Percentiles rank a stretch among this genome's conserved stretches.
Evolutionary conservation across 2,888 invertebrate genomes (phyloP).

Genomic region (Diadromus collaris): DNA sequence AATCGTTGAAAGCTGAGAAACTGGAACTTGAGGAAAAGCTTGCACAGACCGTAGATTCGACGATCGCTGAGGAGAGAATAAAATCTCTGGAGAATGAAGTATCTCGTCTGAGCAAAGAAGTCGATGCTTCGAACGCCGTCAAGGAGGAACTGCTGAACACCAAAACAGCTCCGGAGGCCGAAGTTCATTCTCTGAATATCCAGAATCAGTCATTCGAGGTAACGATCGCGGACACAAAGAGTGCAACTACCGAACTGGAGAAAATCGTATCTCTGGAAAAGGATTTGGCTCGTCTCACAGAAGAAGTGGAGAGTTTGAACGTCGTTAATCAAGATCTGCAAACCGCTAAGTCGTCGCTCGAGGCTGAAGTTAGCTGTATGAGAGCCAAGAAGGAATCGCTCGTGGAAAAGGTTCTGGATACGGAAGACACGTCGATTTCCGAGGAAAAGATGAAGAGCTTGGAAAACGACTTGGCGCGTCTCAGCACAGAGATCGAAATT

Average conservation of each 20-base stretch:
- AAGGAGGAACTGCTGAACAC: neutral
- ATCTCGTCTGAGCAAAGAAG: neutral
- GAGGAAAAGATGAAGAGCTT: conserved; percentile 38
- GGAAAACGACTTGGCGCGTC: conserved; percentile 59
- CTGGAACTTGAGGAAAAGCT: conserved; percentile 61
- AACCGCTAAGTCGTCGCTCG: conserved; percentile 16
- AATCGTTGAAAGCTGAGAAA: conserved; percentile 64
- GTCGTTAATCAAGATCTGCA: neutral
- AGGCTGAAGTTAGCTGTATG: conserved; percentile 18
- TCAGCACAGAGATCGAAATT: conserved; percentile 63
- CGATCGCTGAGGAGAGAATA: conserved; percentile 41
- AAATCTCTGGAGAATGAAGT: conserved; percentile 29
- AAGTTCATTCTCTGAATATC: neutral
- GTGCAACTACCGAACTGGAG: neutral
- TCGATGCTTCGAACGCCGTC: neutral
- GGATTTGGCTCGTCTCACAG: conserved; percentile 58
- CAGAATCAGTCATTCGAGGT: neutral
- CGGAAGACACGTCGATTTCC: neutral
- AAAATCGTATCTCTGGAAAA: conserved; percentile 52
- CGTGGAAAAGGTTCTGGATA: neutral
- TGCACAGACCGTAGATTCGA: conserved; percentile 43
- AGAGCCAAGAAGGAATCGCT: conserved; percentile 25
- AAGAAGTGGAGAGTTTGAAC: conserved; percentile 57
- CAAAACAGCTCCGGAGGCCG: neutral
- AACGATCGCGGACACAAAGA: neutral